Evolutionary conservation across 2,888 invertebrate genomes (phyloP), one percentile per base, ranked within the genome.

Genomic region (Pandemis corylana): DNA sequence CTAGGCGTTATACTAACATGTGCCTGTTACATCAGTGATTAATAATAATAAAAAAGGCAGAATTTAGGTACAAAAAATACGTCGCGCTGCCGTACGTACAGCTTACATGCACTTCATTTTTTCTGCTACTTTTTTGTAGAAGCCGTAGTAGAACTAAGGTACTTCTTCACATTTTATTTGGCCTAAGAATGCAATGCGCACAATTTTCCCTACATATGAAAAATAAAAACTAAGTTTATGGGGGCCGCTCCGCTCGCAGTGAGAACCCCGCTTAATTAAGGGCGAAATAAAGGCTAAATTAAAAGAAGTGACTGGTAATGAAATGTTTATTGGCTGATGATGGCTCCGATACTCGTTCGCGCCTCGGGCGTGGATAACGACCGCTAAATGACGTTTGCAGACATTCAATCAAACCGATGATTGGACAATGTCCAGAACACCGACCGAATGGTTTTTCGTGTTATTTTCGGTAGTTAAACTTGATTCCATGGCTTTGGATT

Each of bases 371-470:
- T 88, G 87, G 86, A 87, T 91, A 91, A 91, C 91, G 90, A 90
- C 86, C 86, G 80, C 83, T 89, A 86, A 92, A 90, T 87, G 88
- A 87, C 86, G 85, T 85, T 88, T 84, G 87, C 87, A 82, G 84
- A 86, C 88, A 85, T 90, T 91, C 89, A 90, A 90, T 91, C 91
- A 90, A 86, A 86, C 79, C 78, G 77, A 78, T 87, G 88, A 91
- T 88, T 87, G 86, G 84, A 84, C 84, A 83, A 87, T 85, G 79
- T 41, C 10, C 41, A 5, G 41, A 53, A 6, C 41, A 15, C 36
- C 51, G 9, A n/a, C n/a, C n/a, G n/a, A 41, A 42, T 56, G 56
- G 42, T 12, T 62, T 62, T 42, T 41, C 62, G 36, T n/a, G 42
- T 62, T n/a, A 42, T 2, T 7, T 10, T 10, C 13, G 3, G n/a